These are phyloP conservation scores for Ardeotis arabs DNA, from an alignment of 2,113 vertebrate species.

Conservation along the genomic window DNA sequence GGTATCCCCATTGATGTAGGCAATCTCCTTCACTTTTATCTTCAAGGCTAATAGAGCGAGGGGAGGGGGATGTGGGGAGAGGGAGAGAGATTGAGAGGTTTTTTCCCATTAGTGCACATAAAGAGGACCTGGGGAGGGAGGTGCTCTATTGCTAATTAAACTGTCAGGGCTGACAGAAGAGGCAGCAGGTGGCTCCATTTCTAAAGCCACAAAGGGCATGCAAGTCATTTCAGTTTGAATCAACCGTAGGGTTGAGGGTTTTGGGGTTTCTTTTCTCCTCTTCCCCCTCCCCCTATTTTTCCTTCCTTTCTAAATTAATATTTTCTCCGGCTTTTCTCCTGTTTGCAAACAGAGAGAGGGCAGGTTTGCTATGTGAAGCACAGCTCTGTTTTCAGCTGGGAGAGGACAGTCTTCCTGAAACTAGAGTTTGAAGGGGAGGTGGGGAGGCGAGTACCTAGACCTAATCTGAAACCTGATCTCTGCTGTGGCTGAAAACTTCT, in stretches of 20 bases:
- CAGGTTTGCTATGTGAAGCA: not conserved
- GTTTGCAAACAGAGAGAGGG: constrained; percentile 27
- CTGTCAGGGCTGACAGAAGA: constrained; percentile 61
- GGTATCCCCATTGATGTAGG: constrained; percentile 96
- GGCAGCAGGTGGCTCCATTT: constrained; percentile 79
- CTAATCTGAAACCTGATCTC: constrained; percentile 71
- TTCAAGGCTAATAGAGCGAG: constrained; percentile 84
- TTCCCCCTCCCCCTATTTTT: not conserved
- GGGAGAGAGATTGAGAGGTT: constrained; percentile 33
- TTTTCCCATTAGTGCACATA: constrained; percentile 58
- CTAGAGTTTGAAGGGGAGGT: not conserved
- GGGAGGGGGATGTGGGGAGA: not conserved
- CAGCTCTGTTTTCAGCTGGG: not conserved
- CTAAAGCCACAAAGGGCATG: constrained; percentile 75
- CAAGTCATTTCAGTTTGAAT: constrained; percentile 70
- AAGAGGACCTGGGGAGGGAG: constrained; percentile 54
- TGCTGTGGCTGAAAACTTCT: constrained; percentile 66
- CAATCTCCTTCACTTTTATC: constrained; percentile 99
- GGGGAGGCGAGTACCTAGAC: not conserved
- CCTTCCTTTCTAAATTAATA: constrained; percentile 41
- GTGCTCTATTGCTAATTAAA: constrained; percentile 69
- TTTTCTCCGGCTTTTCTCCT: constrained; percentile 20
- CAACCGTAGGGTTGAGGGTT: constrained; percentile 31
- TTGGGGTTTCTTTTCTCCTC: constrained; percentile 2
- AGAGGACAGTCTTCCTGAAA: not conserved